Percentiles rank a stretch among this genome's conserved stretches.
Evolutionary conservation across 2,113 vertebrate species (phyloP).

Genomic region (Motacilla alba): DNA sequence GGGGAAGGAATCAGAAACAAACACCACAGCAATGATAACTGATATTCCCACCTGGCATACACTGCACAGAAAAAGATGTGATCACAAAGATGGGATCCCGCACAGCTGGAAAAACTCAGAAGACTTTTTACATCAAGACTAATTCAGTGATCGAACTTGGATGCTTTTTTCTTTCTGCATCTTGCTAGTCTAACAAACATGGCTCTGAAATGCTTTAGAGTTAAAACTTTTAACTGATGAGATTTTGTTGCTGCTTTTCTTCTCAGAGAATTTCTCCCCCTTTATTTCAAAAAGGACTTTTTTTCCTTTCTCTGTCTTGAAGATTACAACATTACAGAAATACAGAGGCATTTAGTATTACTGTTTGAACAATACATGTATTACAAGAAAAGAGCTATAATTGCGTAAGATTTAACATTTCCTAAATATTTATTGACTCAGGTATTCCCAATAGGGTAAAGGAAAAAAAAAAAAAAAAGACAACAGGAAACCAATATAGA

Average conservation of each 20-base stretch:
- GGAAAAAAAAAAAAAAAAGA: neutral
- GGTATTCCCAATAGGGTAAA: neutral
- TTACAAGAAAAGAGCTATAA: neutral
- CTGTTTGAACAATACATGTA: neutral
- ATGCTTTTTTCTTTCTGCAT: neutral
- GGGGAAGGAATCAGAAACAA: neutral
- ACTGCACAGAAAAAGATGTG: neutral
- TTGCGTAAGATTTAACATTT: neutral
- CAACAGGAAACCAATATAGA: neutral
- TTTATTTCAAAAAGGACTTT: neutral
- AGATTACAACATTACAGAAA: neutral
- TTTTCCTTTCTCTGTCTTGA: neutral
- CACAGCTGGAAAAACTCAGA: neutral
- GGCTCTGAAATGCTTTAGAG: neutral
- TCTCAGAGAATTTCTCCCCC: neutral
- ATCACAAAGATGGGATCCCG: neutral
- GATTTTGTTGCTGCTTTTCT: neutral
- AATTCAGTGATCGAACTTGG: neutral
- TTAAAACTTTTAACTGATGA: neutral
- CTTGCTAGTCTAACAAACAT: neutral
- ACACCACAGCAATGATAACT: neutral
- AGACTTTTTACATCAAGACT: neutral
- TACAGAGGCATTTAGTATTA: neutral
- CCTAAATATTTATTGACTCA: neutral
- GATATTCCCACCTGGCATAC: neutral